These are phyloP conservation scores for Coenonympha glycerion DNA, from an alignment of 2,888 invertebrate species.

Conservation along the genomic window DNA sequence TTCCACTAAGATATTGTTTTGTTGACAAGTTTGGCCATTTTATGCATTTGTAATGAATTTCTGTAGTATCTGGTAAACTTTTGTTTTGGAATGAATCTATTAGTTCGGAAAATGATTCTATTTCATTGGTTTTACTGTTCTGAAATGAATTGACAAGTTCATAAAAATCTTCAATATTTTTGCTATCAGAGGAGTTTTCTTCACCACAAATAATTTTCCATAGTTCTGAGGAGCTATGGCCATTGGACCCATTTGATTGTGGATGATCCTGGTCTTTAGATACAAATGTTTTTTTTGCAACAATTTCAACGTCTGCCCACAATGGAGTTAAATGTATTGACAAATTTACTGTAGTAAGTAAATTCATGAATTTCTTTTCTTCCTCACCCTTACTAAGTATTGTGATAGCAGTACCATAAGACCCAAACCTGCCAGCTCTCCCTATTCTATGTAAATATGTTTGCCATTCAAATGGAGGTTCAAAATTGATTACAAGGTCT, in stretches of 20 bases:
- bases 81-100: conserved; percentile 40
- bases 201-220: conserved; percentile 38
- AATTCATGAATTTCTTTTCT: conserved; percentile 69
- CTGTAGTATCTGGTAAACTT: not conserved
- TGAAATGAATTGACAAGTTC: conserved; percentile 39
- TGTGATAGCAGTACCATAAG: conserved; percentile 86
- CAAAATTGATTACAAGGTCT: conserved; percentile 94
- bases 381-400: conserved; percentile 82
- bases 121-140: conserved; percentile 9
- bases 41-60: conserved; percentile 19
- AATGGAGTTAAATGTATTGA: conserved; percentile 41
- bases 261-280: not conserved
- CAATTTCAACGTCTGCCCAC: conserved; percentile 41
- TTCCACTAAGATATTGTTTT: conserved; percentile 9
- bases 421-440: conserved; percentile 94
- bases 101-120: conserved; percentile 47
- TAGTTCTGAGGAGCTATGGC: conserved; percentile 30
- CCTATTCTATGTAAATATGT: conserved; percentile 97
- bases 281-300: not conserved
- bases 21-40: conserved; percentile 6
- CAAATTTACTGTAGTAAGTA: conserved; percentile 75
- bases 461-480: conserved; percentile 85
- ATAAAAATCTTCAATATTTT: conserved; percentile 35
- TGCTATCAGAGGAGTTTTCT: conserved; percentile 11
- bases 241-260: conserved; percentile 6